Base-by-base conservation (phyloP, 2,797 vertebrate genomes). In the Mormyrus proboscirostris region DNA sequence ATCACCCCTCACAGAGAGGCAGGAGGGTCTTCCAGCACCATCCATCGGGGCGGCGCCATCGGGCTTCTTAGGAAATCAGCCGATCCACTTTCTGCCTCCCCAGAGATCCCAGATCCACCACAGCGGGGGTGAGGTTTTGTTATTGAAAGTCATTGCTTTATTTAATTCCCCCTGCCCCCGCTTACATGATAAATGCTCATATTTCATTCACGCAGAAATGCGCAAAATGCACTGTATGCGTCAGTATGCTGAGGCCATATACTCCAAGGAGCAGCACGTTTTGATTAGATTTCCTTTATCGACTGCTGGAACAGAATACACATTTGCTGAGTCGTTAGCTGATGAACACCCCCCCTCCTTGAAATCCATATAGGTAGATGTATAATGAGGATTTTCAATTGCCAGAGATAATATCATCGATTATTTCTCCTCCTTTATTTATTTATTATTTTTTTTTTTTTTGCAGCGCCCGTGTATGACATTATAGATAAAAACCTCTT, bases 211-310 rank as follows among this genome's bases (percentile, higher is more conserved):
- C 2, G 1, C 55, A 89, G 59, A 86, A 57, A 86, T 16, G 25
- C 14, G 19, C 79, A 89, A 89, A 86, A 88, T n/a, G 33, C 25
- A 9, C 29, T 2, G 0, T 59, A 86, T 73, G 83, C 38, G 10
- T 25, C 59, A 44, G 41, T 85, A 6, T n/a, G 59, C 89, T 10
- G 59, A 3, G 83, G 51, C 19, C 55, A 65, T 51, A 86, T 38
- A 62, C 62, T 89, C 44, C 47, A 69, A 47, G 82, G 29, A 65
- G 12, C 25, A 22, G 19, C 53, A 49, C 5, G 19, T 89, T 33
- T 86, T 69, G 55, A 89, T 86, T 53, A 89, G 47, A 73, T 73
- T 89, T 85, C 59, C 57, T 38, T 86, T 53, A 89, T 86, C 85
- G 33, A 86, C 84, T 86, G 29, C 33, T 86, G 83, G 89, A 16